Evolutionary conservation across 2,113 vertebrate species (phyloP).

Genomic region (Ariopsis seemanni): DNA sequence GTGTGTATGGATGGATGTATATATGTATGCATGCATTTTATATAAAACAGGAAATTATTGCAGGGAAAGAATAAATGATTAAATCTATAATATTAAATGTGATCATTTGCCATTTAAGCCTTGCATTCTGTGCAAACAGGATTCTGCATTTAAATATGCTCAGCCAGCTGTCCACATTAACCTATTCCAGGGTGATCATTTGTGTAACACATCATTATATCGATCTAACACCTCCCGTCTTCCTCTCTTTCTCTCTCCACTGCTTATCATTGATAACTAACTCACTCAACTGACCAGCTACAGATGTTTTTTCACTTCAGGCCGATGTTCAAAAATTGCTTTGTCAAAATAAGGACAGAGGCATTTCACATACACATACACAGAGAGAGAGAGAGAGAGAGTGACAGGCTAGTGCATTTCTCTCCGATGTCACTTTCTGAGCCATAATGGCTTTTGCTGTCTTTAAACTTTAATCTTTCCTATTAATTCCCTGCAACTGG

Average conservation of each 20-base stretch:
- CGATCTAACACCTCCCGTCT: neutral
- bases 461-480: conserved; percentile 99
- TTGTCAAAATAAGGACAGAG: neutral
- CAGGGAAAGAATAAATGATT: conserved; percentile 45
- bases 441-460: conserved; percentile 99
- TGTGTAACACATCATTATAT: conserved; percentile 57
- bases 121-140: conserved; percentile 52
- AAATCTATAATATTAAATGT: conserved; percentile 55
- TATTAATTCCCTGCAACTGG: conserved; percentile 99
- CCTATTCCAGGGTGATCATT: conserved; percentile 50
- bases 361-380: no score
- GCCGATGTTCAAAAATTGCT: neutral
- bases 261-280: neutral
- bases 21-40: no score
- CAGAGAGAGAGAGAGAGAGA: no score
- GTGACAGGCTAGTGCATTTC: conserved; percentile 23
- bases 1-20: no score
- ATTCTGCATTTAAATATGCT: conserved; percentile 51
- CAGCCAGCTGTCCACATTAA: conserved; percentile 58
- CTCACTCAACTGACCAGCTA: neutral
- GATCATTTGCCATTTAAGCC: conserved; percentile 57
- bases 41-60: neutral
- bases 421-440: conserved; percentile 61
- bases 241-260: neutral
- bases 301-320: neutral